phyloP scores from a whole-genome alignment of 2,113 vertebrate genomes.

The Fregata magnificens region DNA sequence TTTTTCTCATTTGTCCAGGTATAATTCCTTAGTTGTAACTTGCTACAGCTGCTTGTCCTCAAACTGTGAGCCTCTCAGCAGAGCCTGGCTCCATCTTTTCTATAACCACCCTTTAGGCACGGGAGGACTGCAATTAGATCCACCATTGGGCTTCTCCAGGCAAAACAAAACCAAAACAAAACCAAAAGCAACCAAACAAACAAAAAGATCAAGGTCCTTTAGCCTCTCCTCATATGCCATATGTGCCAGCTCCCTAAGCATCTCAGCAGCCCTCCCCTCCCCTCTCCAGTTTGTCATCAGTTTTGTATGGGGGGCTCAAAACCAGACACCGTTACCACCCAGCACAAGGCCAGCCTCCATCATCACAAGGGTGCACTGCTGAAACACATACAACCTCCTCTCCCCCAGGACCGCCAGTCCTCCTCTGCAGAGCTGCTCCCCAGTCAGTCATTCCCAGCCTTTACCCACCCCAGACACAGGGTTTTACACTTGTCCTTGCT shows the following conservation, averaged over 20 bases:
- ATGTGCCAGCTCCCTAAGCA: neutral
- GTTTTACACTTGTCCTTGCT: neutral
- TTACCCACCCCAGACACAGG: neutral
- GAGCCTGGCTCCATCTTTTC: neutral
- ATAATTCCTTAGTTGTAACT: neutral
- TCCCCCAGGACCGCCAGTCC: neutral
- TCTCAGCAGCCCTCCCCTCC: neutral
- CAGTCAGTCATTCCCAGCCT: neutral
- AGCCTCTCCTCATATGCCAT: neutral
- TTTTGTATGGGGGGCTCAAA: neutral
- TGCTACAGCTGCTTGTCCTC: neutral
- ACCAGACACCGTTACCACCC: rapidly evolving
- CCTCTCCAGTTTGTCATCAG: neutral
- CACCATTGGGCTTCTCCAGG: neutral
- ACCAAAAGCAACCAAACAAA: too few relatives aligned
- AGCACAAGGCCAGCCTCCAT: neutral
- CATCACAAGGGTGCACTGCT: too few relatives aligned
- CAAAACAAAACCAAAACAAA: neutral
- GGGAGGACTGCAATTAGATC: neutral
- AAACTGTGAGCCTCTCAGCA: neutral
- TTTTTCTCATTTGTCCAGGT: neutral
- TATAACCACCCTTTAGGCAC: neutral
- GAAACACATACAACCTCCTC: neutral
- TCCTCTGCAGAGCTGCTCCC: neutral
- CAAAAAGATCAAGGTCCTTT: neutral